Conservation (phyloP, 2,888 invertebrate genomes). For the Coelogynopora nodosa region DNA sequence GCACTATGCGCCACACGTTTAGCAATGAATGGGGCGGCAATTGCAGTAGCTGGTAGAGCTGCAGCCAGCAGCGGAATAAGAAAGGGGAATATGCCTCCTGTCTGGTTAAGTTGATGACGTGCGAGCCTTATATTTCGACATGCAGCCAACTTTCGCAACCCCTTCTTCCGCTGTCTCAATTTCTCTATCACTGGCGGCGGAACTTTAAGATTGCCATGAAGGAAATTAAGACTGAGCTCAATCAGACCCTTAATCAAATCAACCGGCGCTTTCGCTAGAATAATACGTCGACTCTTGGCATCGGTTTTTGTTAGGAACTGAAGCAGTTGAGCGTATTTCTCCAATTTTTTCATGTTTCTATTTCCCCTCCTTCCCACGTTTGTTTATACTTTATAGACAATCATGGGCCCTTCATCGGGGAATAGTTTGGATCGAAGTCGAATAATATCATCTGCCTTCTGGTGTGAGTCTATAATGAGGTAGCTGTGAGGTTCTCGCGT, state of each 20-base stretch:
- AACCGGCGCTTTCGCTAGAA: neutral
- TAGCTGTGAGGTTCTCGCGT: constrained; percentile 33
- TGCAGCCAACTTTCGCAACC: neutral
- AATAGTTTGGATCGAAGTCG: constrained; percentile 29
- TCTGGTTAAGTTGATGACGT: neutral
- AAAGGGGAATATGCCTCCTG: neutral
- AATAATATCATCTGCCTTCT: neutral
- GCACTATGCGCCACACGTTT: neutral
- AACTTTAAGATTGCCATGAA: neutral
- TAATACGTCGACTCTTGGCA: neutral
- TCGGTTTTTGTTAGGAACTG: neutral
- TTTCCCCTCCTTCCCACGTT: neutral
- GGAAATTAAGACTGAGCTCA: neutral
- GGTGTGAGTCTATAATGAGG: constrained; percentile 25
- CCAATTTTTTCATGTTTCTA: neutral
- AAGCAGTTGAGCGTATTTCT: neutral
- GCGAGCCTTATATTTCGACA: neutral
- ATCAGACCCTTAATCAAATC: neutral
- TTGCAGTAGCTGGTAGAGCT: neutral
- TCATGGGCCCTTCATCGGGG: constrained; percentile 32
- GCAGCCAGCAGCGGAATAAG: neutral
- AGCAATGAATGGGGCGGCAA: neutral
- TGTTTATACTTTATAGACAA: constrained; percentile 5
- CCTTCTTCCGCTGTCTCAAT: neutral
- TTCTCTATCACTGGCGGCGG: neutral